Conservation (phyloP, 1,140 invertebrate species). For the Drosophila neocordata region DNA sequence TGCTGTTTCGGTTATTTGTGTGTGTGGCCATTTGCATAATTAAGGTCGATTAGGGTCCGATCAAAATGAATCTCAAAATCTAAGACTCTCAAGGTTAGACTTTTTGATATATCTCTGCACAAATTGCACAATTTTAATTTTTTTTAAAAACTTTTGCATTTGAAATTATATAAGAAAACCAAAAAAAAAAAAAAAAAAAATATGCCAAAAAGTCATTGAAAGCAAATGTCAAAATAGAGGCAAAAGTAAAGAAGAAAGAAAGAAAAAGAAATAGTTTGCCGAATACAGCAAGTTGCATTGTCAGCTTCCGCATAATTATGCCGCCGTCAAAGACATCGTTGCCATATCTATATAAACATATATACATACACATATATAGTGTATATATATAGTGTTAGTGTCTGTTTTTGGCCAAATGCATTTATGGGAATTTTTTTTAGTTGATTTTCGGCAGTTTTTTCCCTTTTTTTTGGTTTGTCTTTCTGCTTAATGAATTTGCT, state of each 20-base stretch:
- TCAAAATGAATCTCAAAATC: constrained; percentile 51
- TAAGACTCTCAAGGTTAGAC: constrained; percentile 65
- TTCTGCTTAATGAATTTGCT: constrained; percentile 67
- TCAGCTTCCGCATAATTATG: constrained; percentile 80
- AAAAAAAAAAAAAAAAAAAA: no score
- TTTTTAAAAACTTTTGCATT: constrained; percentile 18
- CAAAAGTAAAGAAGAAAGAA: constrained; percentile 10
- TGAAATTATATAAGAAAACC: constrained; percentile 11
- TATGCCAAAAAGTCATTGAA: constrained; percentile 23
- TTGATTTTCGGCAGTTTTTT: constrained; percentile 30
- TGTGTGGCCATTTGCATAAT: constrained; percentile 67
- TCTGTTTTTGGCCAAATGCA: constrained; percentile 37
- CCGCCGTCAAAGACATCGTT: constrained; percentile 59
- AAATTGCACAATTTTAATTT: constrained; percentile 45
- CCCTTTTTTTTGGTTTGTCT: constrained; percentile 17
- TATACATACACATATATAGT: constrained; percentile 28
- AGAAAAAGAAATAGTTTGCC: neutral
- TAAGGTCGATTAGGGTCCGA: constrained; percentile 74
- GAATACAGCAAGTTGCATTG: constrained; percentile 73
- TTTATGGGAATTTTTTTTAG: constrained; percentile 75
- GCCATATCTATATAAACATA: constrained; percentile 35
- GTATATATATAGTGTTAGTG: constrained; percentile 33
- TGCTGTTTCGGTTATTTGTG: constrained; percentile 19
- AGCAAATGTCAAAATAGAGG: constrained; percentile 23
- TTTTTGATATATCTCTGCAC: constrained; percentile 53